Base-by-base conservation (phyloP, 1,140 invertebrate species). In the Zophobas atratus region DNA sequence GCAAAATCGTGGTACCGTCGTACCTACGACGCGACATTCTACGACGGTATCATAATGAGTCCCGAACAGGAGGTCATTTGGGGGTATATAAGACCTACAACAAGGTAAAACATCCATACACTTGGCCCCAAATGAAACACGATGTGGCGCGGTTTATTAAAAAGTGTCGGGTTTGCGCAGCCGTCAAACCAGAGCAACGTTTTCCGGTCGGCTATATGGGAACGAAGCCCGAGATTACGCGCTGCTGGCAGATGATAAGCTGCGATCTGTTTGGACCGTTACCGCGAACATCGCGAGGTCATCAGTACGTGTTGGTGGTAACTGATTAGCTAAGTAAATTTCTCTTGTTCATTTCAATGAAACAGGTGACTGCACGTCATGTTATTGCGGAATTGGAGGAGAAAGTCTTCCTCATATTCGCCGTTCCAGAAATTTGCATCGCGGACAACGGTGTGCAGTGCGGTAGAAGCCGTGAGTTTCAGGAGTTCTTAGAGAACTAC, bases 281-380 rank as follows among this genome's bases (percentile, higher is more conserved):
- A 0, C 86, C 85, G 1, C 53, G 49, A 0, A 84, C 82, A 8
- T 74, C 63, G 32, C 35, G 46, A 35, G 84, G 85, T 35, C 78
- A 85, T 70, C 57, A 74, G 32, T 86, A 84, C 71, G 60, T 87
- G 0, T 49, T 87, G 0, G 84, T 87, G 0, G 34, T 85, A 0
- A 78, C 82, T 8, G 85, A 87, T 79, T 77, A 81, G 33, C 85
- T 86, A 67, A 84, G 81, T 1, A 85, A 85, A 67, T 87, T 76
- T 63, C 8, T 55, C 1, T 1, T 80, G 1, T 6, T 78, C 0
- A 77, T 80, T 67, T 56, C 79, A 20, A 60, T 78, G 32, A 48
- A 77, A 32, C 8, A 41, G 0, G 70, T 79, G 6, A 80, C 56
- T 0, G 67, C 81, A 1, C 41, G 32, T 20, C 4, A 70, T 1